phyloP scores from a whole-genome alignment of 2,113 vertebrate genomes.

The Chrysochloris asiatica region DNA sequence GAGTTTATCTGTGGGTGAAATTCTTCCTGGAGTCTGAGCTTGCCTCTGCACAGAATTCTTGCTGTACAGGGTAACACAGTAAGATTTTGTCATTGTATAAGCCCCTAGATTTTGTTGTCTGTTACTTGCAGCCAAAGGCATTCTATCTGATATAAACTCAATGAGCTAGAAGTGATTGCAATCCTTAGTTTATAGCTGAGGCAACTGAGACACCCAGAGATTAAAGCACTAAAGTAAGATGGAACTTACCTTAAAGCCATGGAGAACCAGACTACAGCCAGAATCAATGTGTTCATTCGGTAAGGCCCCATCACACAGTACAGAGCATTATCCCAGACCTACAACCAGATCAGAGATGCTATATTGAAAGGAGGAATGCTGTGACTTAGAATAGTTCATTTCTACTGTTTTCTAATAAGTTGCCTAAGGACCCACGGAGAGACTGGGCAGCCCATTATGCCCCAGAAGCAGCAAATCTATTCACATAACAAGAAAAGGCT shows the following conservation, averaged over 20 bases:
- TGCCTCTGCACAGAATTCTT: not conserved
- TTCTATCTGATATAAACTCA: not conserved
- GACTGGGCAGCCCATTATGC: not conserved
- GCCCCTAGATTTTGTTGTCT: not conserved
- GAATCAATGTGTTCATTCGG: conserved; percentile 92
- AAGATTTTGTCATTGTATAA: not conserved
- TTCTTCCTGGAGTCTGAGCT: too few relatives aligned
- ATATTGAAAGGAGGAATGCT: not conserved
- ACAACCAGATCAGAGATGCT: conserved; percentile 44
- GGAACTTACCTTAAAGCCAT: conserved; percentile 94
- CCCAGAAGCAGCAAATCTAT: not conserved
- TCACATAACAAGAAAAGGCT: not conserved
- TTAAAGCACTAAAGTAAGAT: accelerated
- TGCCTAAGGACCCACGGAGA: not conserved
- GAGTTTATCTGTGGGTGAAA: not conserved
- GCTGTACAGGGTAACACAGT: not conserved
- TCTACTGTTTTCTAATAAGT: not conserved
- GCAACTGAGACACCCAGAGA: not conserved
- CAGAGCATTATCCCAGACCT: conserved; percentile 92
- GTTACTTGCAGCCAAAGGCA: not conserved
- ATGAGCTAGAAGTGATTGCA: not conserved
- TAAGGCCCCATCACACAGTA: conserved; percentile 91
- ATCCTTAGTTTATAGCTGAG: not conserved
- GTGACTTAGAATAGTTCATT: not conserved
- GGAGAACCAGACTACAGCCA: conserved; percentile 96